These are phyloP conservation scores for Brenthis ino DNA, from an alignment of 2,888 invertebrate species.

Conservation along the genomic window DNA sequence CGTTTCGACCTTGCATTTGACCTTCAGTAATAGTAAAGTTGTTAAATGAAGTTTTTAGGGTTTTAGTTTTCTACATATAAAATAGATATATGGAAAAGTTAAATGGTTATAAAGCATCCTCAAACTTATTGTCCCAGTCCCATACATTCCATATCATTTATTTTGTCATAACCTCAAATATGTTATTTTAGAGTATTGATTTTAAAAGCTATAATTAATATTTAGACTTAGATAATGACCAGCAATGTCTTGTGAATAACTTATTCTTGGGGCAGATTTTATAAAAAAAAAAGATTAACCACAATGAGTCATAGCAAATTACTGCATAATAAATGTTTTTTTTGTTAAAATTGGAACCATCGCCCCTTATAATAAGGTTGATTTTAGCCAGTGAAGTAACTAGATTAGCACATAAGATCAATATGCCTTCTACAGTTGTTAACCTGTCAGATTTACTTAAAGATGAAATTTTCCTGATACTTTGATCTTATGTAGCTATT, in stretches of 20 bases:
- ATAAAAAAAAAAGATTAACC: background rate
- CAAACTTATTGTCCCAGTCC: too few relatives aligned
- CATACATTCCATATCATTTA: too few relatives aligned
- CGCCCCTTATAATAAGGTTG: constrained; percentile 7
- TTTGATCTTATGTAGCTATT: constrained; percentile 29
- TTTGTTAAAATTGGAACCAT: background rate
- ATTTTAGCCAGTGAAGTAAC: constrained; percentile 1
- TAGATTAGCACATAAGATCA: constrained; percentile 23
- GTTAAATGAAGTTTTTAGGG: too few relatives aligned
- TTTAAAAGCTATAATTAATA: too few relatives aligned
- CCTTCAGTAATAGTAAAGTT: too few relatives aligned
- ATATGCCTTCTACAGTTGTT: constrained; percentile 3
- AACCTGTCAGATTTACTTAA: constrained; percentile 10
- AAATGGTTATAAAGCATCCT: too few relatives aligned
- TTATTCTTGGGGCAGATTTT: constrained; percentile 22
- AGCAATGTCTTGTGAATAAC: constrained; percentile 12
- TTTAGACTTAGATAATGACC: constrained; percentile 3
- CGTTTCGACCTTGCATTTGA: too few relatives aligned
- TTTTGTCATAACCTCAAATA: too few relatives aligned
- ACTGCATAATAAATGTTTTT: constrained; percentile 12
- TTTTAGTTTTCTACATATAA: too few relatives aligned
- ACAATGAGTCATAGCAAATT: constrained; percentile 17
- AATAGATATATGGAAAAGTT: too few relatives aligned
- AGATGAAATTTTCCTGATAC: background rate
- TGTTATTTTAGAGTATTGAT: too few relatives aligned